phyloP scores from a whole-genome alignment of 2,888 invertebrate species.

The Apotomis turbidana region DNA sequence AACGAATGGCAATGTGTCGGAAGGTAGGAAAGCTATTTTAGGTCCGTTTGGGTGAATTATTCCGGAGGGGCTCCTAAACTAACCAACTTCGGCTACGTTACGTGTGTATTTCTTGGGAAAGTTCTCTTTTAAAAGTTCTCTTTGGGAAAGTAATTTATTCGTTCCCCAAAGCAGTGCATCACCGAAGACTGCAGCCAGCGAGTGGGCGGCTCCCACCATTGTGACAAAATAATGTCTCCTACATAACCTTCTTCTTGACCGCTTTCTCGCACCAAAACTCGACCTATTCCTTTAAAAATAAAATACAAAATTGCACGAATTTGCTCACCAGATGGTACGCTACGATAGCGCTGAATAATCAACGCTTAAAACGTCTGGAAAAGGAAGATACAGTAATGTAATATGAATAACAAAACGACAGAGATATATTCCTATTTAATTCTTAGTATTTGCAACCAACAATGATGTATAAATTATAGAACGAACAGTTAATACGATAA shows the following conservation, averaged over 20 bases:
- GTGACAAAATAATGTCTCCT: constrained; percentile 83
- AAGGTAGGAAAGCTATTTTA: constrained; percentile 35
- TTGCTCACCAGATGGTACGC: constrained; percentile 72
- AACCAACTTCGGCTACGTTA: constrained; percentile 59
- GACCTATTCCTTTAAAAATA: constrained; percentile 60
- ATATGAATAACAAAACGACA: constrained; percentile 83
- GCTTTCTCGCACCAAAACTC: constrained; percentile 57
- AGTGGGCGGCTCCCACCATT: constrained; percentile 82
- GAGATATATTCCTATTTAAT: constrained; percentile 81
- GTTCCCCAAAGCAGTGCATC: constrained; percentile 81
- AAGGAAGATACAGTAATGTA: constrained; percentile 83
- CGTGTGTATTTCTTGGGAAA: constrained; percentile 66
- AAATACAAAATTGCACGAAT: constrained; percentile 55
- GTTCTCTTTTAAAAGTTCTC: constrained; percentile 53
- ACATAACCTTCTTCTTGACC: constrained; percentile 67
- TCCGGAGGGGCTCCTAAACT: constrained; percentile 64
- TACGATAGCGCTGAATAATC: constrained; percentile 82
- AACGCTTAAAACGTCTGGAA: constrained; percentile 83
- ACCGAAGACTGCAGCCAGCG: constrained; percentile 74
- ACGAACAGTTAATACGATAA: constrained; percentile 57
- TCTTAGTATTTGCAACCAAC: constrained; percentile 75
- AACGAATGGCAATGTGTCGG: constrained; percentile 11
- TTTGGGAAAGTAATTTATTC: constrained; percentile 72
- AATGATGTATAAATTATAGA: constrained; percentile 71
- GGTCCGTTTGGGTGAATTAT: constrained; percentile 59